phyloP scores from a whole-genome alignment of 1,140 invertebrate species.

The Drosophila santomea region DNA sequence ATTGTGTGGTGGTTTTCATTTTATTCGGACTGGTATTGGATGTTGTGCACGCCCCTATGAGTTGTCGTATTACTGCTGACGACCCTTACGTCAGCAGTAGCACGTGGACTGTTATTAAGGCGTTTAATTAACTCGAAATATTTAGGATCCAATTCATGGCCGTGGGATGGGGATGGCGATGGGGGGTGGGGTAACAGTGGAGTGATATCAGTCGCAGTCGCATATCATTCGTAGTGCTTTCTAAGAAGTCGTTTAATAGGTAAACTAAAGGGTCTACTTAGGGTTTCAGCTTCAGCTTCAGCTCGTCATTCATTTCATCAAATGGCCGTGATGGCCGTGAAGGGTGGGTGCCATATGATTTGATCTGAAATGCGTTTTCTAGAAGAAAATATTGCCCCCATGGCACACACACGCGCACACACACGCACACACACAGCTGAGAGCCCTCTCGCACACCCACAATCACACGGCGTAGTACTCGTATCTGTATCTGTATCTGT shows the following conservation, averaged over 20 bases:
- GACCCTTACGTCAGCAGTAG: slow-evolving; percentile 82
- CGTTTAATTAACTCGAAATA: slow-evolving; percentile 73
- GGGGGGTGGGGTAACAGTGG: no score
- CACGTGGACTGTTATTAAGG: slow-evolving; percentile 81
- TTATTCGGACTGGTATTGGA: slow-evolving; percentile 44
- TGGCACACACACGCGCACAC: slow-evolving; percentile 51
- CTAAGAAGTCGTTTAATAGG: not conserved
- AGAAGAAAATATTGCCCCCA: slow-evolving; percentile 65
- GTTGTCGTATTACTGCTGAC: slow-evolving; percentile 30
- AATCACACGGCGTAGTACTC: slow-evolving; percentile 37
- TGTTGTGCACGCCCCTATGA: slow-evolving; percentile 80
- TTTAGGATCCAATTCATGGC: slow-evolving; percentile 74
- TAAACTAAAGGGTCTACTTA: not conserved
- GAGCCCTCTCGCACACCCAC: slow-evolving; percentile 53
- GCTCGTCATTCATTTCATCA: slow-evolving; percentile 9
- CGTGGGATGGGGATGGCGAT: not conserved
- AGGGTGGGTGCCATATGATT: slow-evolving; percentile 51
- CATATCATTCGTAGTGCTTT: no score
- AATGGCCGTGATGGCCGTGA: slow-evolving; percentile 3
- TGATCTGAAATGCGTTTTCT: slow-evolving; percentile 69
- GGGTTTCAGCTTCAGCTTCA: not conserved
- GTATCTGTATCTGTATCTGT: slow-evolving; percentile 25
- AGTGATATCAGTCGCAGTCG: not conserved
- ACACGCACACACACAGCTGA: slow-evolving; percentile 20
- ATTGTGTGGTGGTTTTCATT: slow-evolving; percentile 14